Base-by-base conservation (phyloP, 1,140 invertebrate species). In the Diabrotica undecimpunctata region DNA sequence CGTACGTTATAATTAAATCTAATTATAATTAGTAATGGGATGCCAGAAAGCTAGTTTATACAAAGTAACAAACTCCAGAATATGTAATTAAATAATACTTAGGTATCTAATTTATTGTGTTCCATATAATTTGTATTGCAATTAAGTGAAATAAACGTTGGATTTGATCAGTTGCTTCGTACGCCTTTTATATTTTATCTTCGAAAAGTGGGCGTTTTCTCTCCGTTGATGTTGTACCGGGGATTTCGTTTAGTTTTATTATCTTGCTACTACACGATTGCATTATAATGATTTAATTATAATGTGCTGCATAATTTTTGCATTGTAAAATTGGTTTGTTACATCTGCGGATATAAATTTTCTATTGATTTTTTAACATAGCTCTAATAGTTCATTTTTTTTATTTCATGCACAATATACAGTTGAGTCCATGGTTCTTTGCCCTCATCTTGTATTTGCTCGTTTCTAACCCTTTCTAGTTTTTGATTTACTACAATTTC, bases 51-150 rank as follows among this genome's bases (percentile, higher is more conserved):
- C 66, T 61, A 67, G 39, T 67, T 63, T 63, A 55, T 67, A 61
- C 36, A 57, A 57, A 46, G 37, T 57, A 41, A 57, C 35, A 57
- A 25, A 57, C 10, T 41, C 25, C 63, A 60, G 59, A 65, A 64
- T 70, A 62, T 73, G 66, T 73, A 75, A 75, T 75, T 75, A 75
- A 75, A 74, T 73, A 72, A 70, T 75, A 75, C 72, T 75, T 75
- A 75, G 64, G 70, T 74, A 72, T 67, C 72, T 75, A 74, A 75
- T 75, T 75, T 75, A 75, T 75, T 74, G 72, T 73, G 74, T 74
- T 73, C 67, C 61, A 70, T 74, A 71, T 73, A 74, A 74, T 74
- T 74, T 73, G 67, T 72, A 70, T 74, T 67, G 70, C 73, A 73
- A 73, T 74, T 75, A 75, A 74, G 61, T 73, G 66, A 67, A 70